phyloP scores from a whole-genome alignment of 2,888 invertebrate genomes.

The Drosophila ustulata region DNA sequence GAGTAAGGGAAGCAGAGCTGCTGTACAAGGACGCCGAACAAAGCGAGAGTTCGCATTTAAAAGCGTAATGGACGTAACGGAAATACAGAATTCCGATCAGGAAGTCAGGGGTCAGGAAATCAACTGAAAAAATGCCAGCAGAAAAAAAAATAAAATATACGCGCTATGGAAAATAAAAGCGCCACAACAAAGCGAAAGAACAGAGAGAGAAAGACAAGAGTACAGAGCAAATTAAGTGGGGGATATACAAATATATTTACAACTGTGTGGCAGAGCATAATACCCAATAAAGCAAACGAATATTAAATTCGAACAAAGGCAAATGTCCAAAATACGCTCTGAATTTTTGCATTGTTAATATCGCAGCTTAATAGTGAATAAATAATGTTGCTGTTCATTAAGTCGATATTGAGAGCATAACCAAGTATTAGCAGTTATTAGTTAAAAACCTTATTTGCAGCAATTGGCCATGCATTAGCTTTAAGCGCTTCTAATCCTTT shows the following conservation, averaged over 20 bases:
- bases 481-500: constrained; percentile 39
- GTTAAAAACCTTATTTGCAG: constrained; percentile 18
- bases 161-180: constrained; percentile 51
- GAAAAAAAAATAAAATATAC: constrained; percentile 57
- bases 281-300: constrained; percentile 45
- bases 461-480: constrained; percentile 42
- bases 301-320: constrained; percentile 41
- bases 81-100: constrained; percentile 79
- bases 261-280: constrained; percentile 28
- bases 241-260: constrained; percentile 35
- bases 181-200: constrained; percentile 26
- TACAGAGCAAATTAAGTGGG: neutral
- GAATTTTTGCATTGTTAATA: constrained; percentile 21
- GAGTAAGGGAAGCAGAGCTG: constrained; percentile 5
- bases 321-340: constrained; percentile 12
- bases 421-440: constrained; percentile 7
- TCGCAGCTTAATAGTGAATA: constrained; percentile 14
- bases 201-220: neutral
- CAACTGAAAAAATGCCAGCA: constrained; percentile 71
- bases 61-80: constrained; percentile 75
- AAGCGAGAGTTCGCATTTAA: constrained; percentile 64
- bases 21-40: constrained; percentile 34
- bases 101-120: constrained; percentile 74
- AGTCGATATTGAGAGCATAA: neutral
- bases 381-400: neutral